Conservation (phyloP, 2,797 vertebrate species). For the Acrossocheilus fasciatus region DNA sequence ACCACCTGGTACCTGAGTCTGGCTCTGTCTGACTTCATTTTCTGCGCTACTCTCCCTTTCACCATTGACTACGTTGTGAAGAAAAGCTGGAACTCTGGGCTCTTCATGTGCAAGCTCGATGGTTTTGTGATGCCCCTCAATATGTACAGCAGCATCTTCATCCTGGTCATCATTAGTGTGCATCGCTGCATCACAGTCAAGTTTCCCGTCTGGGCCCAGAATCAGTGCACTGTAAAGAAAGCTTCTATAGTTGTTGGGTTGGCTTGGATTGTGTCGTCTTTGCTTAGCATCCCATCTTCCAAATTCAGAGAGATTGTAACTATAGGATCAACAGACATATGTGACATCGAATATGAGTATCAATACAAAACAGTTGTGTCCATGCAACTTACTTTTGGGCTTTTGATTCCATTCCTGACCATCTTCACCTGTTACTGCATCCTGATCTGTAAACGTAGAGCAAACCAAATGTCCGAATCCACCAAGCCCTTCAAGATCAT, state of each 20-base stretch:
- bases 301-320: constrained; percentile 76
- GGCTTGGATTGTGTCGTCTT: constrained; percentile 81
- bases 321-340: constrained; percentile 51
- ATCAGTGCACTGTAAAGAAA: constrained; percentile 81
- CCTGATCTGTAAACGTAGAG: constrained; percentile 82
- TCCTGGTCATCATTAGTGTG: constrained; percentile 88
- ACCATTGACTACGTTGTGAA: constrained; percentile 74
- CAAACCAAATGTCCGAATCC: constrained; percentile 82
- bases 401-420: constrained; percentile 81
- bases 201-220: constrained; percentile 92
- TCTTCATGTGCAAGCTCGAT: constrained; percentile 86
- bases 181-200: constrained; percentile 89
- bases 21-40: constrained; percentile 88
- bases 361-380: constrained; percentile 67
- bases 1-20: constrained; percentile 92
- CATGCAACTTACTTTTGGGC: constrained; percentile 82
- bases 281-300: constrained; percentile 80
- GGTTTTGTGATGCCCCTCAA: constrained; percentile 86
- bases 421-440: constrained; percentile 86
- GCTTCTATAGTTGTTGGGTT: constrained; percentile 74
- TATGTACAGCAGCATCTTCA: constrained; percentile 94
- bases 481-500: constrained; percentile 91
- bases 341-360: constrained; percentile 81
- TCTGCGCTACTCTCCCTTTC: constrained; percentile 87
- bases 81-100: constrained; percentile 87